Evolutionary conservation across 2,113 vertebrate species (phyloP).

Genomic region (Burhinus oedicnemus): DNA sequence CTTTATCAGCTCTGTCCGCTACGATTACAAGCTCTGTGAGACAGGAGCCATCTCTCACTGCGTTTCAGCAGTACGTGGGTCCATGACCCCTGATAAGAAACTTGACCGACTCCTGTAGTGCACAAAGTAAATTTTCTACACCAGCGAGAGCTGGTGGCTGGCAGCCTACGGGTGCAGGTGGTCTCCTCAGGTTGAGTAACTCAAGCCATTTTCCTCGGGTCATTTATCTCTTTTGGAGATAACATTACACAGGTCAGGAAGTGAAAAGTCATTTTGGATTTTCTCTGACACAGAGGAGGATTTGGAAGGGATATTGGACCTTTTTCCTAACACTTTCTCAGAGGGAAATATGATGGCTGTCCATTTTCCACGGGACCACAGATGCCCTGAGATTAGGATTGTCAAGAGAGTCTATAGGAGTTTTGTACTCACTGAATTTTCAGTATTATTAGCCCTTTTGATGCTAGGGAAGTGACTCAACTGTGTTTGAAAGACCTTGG

Average conservation of each 20-base stretch:
- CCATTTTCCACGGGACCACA: not conserved
- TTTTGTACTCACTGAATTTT: not conserved
- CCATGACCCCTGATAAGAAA: not conserved
- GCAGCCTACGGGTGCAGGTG: not conserved
- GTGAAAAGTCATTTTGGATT: not conserved
- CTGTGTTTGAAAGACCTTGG: not conserved
- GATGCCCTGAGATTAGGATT: not conserved
- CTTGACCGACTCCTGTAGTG: not conserved
- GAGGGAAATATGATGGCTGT: not conserved
- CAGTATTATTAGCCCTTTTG: not conserved
- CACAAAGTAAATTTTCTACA: not conserved
- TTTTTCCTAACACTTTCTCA: not conserved
- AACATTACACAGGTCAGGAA: not conserved
- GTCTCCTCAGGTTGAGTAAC: not conserved
- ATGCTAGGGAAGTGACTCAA: not conserved
- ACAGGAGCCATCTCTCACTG: not conserved
- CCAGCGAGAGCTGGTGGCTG: not conserved
- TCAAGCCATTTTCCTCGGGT: not conserved
- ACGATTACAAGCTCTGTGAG: rapidly evolving
- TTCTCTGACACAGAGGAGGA: not conserved
- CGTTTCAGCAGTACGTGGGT: rapidly evolving
- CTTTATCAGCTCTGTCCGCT: not conserved
- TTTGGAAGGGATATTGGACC: not conserved
- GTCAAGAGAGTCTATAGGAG: not conserved
- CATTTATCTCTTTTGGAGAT: not conserved